Evolutionary conservation across 2,113 vertebrate genomes (phyloP).

Genomic region (Porphyrio hochstetteri): DNA sequence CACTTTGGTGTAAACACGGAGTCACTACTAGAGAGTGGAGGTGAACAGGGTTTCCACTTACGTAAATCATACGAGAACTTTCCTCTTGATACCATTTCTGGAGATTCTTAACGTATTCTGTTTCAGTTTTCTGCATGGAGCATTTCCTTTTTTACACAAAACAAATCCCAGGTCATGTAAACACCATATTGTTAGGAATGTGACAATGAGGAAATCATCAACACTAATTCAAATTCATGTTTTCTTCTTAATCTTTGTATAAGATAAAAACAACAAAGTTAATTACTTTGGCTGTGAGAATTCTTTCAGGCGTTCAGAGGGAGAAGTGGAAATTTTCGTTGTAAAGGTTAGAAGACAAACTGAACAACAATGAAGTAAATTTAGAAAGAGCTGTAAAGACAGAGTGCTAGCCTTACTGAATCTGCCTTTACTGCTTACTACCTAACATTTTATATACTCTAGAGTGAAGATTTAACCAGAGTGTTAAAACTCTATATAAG

Average conservation of each 20-base stretch:
- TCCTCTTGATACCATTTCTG: not conserved
- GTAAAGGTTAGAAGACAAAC: constrained; percentile 2
- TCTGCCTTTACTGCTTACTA: constrained; percentile 5
- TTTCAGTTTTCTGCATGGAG: not conserved
- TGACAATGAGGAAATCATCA: not conserved
- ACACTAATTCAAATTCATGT: constrained; percentile 13
- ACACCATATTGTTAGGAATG: not conserved
- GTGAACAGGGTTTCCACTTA: not conserved
- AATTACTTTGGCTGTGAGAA: not conserved
- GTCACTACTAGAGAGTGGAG: not conserved
- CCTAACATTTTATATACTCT: constrained; percentile 3
- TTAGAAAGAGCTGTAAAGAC: constrained; percentile 16
- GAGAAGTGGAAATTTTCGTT: not conserved
- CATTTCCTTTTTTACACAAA: not conserved
- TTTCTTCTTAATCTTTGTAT: not conserved
- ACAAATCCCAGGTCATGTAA: not conserved
- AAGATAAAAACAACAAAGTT: constrained; percentile 21
- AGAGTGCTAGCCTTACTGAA: not conserved
- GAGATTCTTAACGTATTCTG: not conserved
- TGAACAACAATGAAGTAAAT: constrained; percentile 33
- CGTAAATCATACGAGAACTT: not conserved
- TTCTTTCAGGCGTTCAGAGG: not conserved
- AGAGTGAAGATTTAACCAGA: not conserved
- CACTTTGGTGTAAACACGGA: not conserved
- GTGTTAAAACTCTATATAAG: not conserved